phyloP scores from a whole-genome alignment of 2,888 invertebrate species.

The Papilio protenor region DNA sequence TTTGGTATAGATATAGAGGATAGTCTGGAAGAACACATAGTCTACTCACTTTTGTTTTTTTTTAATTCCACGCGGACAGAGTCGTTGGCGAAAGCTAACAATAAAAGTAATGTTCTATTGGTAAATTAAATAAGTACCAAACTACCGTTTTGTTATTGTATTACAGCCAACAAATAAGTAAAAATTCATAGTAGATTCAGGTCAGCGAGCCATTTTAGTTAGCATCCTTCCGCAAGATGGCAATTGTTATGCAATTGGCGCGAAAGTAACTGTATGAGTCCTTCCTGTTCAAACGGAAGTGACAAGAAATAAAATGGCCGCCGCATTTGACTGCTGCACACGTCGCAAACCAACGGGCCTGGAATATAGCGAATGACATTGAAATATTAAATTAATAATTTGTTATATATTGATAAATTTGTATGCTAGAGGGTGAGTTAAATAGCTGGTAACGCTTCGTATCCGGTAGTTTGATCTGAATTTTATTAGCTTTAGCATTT shows the following conservation, averaged over 20 bases:
- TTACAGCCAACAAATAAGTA: slow-evolving; percentile 42
- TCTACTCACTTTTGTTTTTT: too few species aligned
- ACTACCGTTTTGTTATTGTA: slow-evolving; percentile 19
- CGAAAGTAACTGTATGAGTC: slow-evolving; percentile 63
- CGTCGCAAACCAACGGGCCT: slow-evolving; percentile 50
- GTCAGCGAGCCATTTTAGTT: slow-evolving; percentile 47
- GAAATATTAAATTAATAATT: slow-evolving; percentile 52
- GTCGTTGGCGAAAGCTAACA: too few species aligned
- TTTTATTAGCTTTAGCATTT: neutral
- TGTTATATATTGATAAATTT: slow-evolving; percentile 25
- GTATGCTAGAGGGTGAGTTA: neutral
- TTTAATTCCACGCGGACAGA: too few species aligned
- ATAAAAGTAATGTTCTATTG: too few species aligned
- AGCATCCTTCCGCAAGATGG: slow-evolving; percentile 53
- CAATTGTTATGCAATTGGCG: slow-evolving; percentile 64
- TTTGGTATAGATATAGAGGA: too few species aligned
- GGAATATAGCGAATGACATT: slow-evolving; percentile 56
- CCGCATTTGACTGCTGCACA: slow-evolving; percentile 48
- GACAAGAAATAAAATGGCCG: slow-evolving; percentile 53
- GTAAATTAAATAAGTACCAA: neutral
- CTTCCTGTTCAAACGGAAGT: slow-evolving; percentile 60
- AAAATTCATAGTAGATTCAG: slow-evolving; percentile 33
- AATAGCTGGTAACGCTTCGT: neutral
- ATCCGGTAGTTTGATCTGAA: slow-evolving; percentile 30
- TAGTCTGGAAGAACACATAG: too few species aligned